Conservation (phyloP, 2,888 invertebrate genomes). For the Habrosyne pyritoides region DNA sequence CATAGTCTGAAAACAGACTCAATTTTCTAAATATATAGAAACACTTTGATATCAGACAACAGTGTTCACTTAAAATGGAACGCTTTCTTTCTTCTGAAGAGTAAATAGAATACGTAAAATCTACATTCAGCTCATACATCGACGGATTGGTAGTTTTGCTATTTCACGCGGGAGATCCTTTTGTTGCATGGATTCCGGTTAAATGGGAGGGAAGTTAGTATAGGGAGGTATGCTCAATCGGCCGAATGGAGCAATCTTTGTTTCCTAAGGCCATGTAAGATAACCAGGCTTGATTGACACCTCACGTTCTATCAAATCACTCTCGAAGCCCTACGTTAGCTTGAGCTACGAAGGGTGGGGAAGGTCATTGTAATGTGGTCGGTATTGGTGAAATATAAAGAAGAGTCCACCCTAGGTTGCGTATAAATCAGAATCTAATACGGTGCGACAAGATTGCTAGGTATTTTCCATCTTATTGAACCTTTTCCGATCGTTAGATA, state of each 20-base stretch:
- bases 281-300: slow-evolving; percentile 59
- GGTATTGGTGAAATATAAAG: slow-evolving; percentile 53
- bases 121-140: slow-evolving; percentile 51
- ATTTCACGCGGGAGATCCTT: slow-evolving; percentile 78
- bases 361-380: slow-evolving; percentile 53
- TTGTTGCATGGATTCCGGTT: slow-evolving; percentile 80
- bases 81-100: neutral
- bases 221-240: slow-evolving; percentile 77
- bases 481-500: slow-evolving; percentile 46
- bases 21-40: neutral
- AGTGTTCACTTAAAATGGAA: neutral
- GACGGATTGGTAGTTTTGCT: slow-evolving; percentile 78
- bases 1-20: neutral
- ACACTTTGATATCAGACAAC: neutral
- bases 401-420: slow-evolving; percentile 69
- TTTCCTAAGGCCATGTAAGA: slow-evolving; percentile 75
- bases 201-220: slow-evolving; percentile 82
- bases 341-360: slow-evolving; percentile 31
- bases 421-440: slow-evolving; percentile 81
- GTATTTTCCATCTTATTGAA: slow-evolving; percentile 74
- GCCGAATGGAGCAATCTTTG: slow-evolving; percentile 78
- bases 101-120: slow-evolving; percentile 29
- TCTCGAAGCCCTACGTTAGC: slow-evolving; percentile 22
- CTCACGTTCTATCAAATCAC: slow-evolving; percentile 43
- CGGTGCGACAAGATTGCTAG: slow-evolving; percentile 72